phyloP scores from a whole-genome alignment of 2,797 vertebrate genomes.

The Crax fasciolata region DNA sequence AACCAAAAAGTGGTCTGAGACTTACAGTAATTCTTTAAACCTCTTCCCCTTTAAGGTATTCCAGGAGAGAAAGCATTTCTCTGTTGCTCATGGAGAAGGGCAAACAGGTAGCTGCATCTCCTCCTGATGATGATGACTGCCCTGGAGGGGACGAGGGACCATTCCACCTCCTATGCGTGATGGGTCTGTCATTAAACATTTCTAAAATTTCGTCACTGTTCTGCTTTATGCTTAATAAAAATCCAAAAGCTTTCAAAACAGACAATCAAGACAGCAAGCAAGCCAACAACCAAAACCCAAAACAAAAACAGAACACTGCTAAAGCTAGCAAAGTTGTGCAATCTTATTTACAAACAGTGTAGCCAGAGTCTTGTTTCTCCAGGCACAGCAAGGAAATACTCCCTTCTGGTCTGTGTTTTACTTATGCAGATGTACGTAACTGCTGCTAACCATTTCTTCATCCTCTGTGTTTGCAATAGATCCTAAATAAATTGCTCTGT shows the following conservation, averaged over 20 bases:
- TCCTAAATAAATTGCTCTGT: not conserved
- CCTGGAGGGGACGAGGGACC: not conserved
- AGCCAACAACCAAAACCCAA: not conserved
- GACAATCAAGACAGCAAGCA: not conserved
- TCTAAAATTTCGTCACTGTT: not conserved
- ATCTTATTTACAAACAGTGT: constrained; percentile 48
- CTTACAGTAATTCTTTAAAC: not conserved
- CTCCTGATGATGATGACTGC: not conserved
- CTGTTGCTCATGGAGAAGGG: not conserved
- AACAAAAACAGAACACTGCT: not conserved
- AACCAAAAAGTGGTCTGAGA: not conserved
- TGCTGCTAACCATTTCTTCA: constrained; percentile 1
- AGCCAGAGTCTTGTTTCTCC: not conserved
- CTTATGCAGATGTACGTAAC: constrained; percentile 9
- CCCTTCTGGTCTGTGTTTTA: not conserved
- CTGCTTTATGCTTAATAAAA: constrained; percentile 21
- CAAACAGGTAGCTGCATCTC: not conserved
- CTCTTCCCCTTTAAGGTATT: not conserved
- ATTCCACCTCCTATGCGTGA: not conserved
- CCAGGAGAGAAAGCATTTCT: not conserved
- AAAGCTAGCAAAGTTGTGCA: constrained; percentile 2
- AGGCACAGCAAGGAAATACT: not conserved
- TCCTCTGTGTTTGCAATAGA: not conserved
- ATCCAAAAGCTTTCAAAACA: not conserved
- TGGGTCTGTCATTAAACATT: not conserved